Evolutionary conservation across 2,113 vertebrate genomes (phyloP).

Genomic region (Tetrax tetrax): DNA sequence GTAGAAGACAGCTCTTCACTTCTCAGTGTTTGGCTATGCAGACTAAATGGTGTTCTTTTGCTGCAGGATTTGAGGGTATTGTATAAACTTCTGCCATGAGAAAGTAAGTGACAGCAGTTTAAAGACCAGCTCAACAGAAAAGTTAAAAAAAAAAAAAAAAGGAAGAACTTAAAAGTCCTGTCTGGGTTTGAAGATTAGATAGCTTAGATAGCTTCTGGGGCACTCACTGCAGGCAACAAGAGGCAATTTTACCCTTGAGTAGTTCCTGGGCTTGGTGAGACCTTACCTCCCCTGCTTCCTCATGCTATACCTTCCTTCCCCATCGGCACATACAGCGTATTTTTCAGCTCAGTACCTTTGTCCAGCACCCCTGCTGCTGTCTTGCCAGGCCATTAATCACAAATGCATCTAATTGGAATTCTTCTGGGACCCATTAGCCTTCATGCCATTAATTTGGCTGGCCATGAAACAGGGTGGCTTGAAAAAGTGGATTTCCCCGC

Average conservation of each 20-base stretch:
- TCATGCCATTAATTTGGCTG: not conserved
- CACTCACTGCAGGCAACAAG: not conserved
- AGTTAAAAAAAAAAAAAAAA: not conserved
- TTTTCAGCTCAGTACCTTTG: not conserved
- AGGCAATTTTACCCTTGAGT: not conserved
- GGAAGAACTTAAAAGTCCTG: not conserved
- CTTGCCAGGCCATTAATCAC: not conserved
- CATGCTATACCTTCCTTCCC: not conserved
- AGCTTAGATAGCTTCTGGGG: not conserved
- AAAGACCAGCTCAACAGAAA: not conserved
- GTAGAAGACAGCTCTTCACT: not conserved
- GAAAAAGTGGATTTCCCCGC: not conserved
- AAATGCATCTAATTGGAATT: not conserved
- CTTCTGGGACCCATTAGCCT: not conserved
- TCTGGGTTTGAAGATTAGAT: not conserved
- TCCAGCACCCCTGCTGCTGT: not conserved
- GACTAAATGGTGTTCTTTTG: not conserved
- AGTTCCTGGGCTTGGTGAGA: not conserved
- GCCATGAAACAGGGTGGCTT: not conserved
- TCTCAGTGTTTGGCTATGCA: not conserved
- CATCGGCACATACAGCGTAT: fast-evolving
- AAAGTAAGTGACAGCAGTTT: not conserved
- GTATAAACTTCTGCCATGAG: not conserved
- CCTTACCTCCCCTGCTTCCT: not conserved
- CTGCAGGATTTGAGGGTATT: not conserved